Evolutionary conservation across 2,797 vertebrate genomes (phyloP).

Genomic region (Loriculus beryllinus): DNA sequence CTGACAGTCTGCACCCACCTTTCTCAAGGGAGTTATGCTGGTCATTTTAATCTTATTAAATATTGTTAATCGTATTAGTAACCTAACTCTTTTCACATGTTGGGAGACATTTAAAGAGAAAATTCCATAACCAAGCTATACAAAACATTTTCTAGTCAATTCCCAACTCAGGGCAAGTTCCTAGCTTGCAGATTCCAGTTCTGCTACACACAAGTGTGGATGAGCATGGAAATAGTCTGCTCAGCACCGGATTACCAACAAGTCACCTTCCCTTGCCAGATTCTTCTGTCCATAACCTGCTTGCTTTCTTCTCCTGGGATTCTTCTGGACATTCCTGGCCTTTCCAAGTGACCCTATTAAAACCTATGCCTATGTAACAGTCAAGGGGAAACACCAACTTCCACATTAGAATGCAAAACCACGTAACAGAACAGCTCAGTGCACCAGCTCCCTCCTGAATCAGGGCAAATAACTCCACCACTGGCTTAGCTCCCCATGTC

Average conservation of each 20-base stretch:
- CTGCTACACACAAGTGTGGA: neutral
- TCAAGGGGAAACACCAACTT: neutral
- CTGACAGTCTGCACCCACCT: constrained; percentile 31
- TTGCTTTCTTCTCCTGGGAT: neutral
- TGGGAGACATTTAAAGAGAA: constrained; percentile 46
- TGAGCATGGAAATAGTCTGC: neutral
- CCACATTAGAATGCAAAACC: neutral
- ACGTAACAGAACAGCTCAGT: neutral
- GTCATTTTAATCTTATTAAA: constrained; percentile 67
- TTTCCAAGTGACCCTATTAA: neutral
- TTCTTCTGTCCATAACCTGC: neutral
- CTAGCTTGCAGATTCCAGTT: neutral
- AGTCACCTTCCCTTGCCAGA: neutral
- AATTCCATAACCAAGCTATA: neutral
- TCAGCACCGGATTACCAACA: neutral
- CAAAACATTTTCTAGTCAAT: neutral
- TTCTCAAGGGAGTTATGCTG: constrained; percentile 43
- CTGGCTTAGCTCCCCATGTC: neutral
- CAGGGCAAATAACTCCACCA: neutral
- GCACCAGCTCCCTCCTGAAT: neutral
- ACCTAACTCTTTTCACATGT: constrained; percentile 67
- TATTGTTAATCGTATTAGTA: constrained; percentile 66
- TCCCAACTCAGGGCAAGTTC: neutral
- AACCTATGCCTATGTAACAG: neutral
- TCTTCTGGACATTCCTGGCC: neutral